A percentile compares a stretch with the other conserved stretches of the same genome.
phyloP scores from a whole-genome alignment of 2,113 vertebrate species.

The Rhabdomys dilectus region DNA sequence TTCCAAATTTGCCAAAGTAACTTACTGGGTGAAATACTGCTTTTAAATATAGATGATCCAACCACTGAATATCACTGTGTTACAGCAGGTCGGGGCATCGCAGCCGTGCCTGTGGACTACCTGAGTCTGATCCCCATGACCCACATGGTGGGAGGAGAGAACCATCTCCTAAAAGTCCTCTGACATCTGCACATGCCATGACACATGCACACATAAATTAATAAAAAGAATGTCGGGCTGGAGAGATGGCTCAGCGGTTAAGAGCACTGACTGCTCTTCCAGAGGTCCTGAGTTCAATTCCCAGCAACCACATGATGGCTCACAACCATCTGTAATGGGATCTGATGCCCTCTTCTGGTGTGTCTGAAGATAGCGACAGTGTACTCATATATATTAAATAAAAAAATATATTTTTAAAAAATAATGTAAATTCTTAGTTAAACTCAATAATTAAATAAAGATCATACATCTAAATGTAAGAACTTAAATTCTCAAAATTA shows the following conservation, averaged over 20 bases:
- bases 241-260: not conserved
- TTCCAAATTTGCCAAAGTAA: not conserved
- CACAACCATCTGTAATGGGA: too few relatives aligned
- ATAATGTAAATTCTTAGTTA: too few relatives aligned
- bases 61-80: not conserved
- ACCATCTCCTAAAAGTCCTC: not conserved
- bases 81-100: not conserved
- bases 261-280: too few relatives aligned
- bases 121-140: not conserved
- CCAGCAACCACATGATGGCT: too few relatives aligned
- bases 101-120: not conserved
- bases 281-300: too few relatives aligned
- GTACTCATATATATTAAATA: too few relatives aligned
- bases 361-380: too few relatives aligned
- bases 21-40: not conserved
- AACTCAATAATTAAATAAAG: too few relatives aligned
- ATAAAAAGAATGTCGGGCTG: not conserved
- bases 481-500: too few relatives aligned
- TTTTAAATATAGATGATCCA: not conserved
- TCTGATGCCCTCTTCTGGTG: too few relatives aligned
- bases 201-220: not conserved
- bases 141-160: not conserved
- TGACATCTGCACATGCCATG: not conserved
- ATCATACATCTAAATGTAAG: too few relatives aligned
- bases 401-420: too few relatives aligned